Percentiles rank a stretch among this genome's conserved stretches.
Conservation (phyloP, 2,888 invertebrate genomes). For the Trypoxylon attenuatum region DNA sequence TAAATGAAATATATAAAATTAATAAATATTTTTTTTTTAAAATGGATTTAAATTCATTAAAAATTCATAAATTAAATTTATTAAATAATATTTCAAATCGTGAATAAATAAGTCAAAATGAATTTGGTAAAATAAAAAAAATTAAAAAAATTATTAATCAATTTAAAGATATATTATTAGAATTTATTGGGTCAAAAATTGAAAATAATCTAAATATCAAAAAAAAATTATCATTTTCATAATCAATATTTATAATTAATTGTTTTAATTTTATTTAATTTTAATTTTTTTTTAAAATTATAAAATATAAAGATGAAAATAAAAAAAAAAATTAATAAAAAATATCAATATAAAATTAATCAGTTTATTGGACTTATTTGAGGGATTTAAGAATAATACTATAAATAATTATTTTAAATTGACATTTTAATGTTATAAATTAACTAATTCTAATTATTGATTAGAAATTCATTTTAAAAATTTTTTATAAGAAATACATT, state of each 20-base stretch:
- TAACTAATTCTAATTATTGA: conserved; percentile 26
- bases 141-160: not conserved
- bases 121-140: not conserved
- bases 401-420: not conserved
- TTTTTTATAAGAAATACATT: conserved; percentile 76
- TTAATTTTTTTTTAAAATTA: conserved; percentile 68
- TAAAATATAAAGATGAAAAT: conserved; percentile 63
- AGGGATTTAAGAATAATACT: not conserved
- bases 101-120: not conserved
- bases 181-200: not conserved
- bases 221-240: not conserved
- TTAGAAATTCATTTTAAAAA: conserved; percentile 79
- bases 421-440: conserved; percentile 9
- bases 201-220: not conserved
- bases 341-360: not conserved
- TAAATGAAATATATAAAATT: conserved; percentile 77
- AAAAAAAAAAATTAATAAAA: conserved; percentile 77
- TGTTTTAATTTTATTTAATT: not conserved
- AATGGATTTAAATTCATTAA: not conserved
- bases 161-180: not conserved
- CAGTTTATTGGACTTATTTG: conserved; percentile 1
- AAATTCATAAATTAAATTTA: not conserved
- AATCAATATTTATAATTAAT: not conserved
- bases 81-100: not conserved
- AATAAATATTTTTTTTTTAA: not conserved